Conservation (phyloP, 1,140 invertebrate genomes). For the Aleiodes sp. region DNA sequence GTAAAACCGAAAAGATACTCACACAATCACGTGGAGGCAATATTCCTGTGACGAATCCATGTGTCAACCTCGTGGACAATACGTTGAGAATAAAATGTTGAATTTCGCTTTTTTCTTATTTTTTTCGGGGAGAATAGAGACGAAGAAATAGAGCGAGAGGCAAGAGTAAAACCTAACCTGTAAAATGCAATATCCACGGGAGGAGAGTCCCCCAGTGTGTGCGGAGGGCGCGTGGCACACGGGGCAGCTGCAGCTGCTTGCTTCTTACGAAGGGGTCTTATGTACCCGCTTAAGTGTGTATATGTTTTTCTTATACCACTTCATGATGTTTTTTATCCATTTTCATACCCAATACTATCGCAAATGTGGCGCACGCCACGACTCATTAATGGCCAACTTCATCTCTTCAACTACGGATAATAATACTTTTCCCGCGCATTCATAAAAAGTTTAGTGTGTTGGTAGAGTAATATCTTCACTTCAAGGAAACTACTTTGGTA, state of each 20-base stretch:
- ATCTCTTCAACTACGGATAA: conserved; percentile 37
- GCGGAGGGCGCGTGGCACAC: conserved; percentile 58
- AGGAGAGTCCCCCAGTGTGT: neutral
- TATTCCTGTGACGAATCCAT: conserved; percentile 25
- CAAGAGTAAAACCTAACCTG: conserved; percentile 36
- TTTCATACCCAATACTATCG: conserved; percentile 20
- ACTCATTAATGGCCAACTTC: conserved; percentile 48
- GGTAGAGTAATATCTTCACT: neutral
- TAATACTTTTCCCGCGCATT: neutral
- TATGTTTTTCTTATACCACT: neutral
- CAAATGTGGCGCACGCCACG: conserved; percentile 50
- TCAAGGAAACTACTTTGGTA: no score
- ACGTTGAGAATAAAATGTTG: neutral
- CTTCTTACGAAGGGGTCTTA: conserved; percentile 36
- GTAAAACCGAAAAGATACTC: neutral
- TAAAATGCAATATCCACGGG: conserved; percentile 41
- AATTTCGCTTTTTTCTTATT: conserved; percentile 11
- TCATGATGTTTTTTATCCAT: neutral
- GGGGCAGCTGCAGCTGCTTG: conserved; percentile 56
- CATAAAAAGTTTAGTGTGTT: neutral
- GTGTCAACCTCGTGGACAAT: conserved; percentile 11
- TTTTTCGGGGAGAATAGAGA: conserved; percentile 1
- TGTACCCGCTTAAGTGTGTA: conserved; percentile 7
- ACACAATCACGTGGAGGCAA: neutral
- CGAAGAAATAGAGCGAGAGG: conserved; percentile 1